A percentile compares a stretch with the other conserved stretches of the same genome.
These are phyloP conservation scores for Scophthalmus maximus DNA, from an alignment of 2,113 vertebrate species.

Conservation along the genomic window DNA sequence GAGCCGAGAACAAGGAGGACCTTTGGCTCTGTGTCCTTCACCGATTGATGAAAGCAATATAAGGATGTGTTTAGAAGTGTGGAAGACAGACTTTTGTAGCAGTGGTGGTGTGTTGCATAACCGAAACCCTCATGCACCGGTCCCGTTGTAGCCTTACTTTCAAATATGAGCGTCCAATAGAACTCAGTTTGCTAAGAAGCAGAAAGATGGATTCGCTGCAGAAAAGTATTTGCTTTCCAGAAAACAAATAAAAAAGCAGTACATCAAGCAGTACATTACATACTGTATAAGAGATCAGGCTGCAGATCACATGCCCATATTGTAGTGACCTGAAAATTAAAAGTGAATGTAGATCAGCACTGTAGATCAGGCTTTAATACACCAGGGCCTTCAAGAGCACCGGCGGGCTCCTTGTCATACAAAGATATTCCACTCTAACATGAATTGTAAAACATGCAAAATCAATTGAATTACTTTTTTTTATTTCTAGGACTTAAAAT, in stretches of 20 bases:
- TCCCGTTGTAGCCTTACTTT: too few relatives aligned
- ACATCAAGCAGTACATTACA: too few relatives aligned
- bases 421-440: slow-evolving; percentile 34
- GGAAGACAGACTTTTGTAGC: background rate
- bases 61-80: slow-evolving; percentile 12
- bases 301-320: slow-evolving; percentile 11
- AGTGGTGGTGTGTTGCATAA: slow-evolving; percentile 26
- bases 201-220: background rate
- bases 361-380: slow-evolving; percentile 30
- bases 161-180: background rate
- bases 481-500: slow-evolving; percentile 5
- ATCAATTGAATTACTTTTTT: slow-evolving; percentile 30
- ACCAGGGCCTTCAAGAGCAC: slow-evolving; percentile 13
- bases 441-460: slow-evolving; percentile 5
- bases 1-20: slow-evolving; percentile 23
- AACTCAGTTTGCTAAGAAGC: background rate
- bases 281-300: too few relatives aligned
- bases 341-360: slow-evolving; percentile 57
- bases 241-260: too few relatives aligned
- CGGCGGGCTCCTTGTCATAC: slow-evolving; percentile 37
- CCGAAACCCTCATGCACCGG: background rate
- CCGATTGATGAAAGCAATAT: slow-evolving; percentile 17
- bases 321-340: slow-evolving; percentile 60
- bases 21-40: slow-evolving; percentile 40
- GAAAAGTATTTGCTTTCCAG: background rate